These are phyloP conservation scores for Drosophila fuyamai DNA, from an alignment of 1,140 invertebrate genomes.

Conservation along the genomic window DNA sequence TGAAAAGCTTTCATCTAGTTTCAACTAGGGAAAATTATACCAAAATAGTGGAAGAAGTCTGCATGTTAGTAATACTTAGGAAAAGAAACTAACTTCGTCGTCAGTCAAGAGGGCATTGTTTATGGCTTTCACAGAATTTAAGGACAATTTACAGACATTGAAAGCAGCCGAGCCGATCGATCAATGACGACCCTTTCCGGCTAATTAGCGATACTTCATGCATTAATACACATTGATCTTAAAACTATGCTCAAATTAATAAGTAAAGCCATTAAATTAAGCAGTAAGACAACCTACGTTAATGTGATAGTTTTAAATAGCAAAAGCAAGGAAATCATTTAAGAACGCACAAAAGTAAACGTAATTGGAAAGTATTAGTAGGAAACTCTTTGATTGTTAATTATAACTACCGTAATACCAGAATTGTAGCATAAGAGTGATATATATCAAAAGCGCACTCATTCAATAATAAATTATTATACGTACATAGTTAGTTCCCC, in stretches of 20 bases:
- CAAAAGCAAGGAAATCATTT: conserved; percentile 9
- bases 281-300: conserved; percentile 12
- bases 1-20: conserved; percentile 29
- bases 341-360: not conserved
- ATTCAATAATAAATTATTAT: conserved; percentile 16
- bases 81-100: conserved; percentile 18
- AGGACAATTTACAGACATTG: conserved; percentile 11
- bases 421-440: conserved; percentile 3
- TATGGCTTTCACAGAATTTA: conserved; percentile 24
- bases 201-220: not conserved
- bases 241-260: conserved; percentile 32
- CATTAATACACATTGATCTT: conserved; percentile 18
- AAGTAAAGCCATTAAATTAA: conserved; percentile 9
- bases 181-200: conserved; percentile 1
- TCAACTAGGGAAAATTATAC: conserved; percentile 33
- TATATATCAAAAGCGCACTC: conserved; percentile 13
- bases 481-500: conserved; percentile 7
- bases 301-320: conserved; percentile 23
- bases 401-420: conserved; percentile 18
- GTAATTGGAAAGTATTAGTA: conserved; percentile 49
- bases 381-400: conserved; percentile 19
- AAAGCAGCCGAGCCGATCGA: conserved; percentile 12
- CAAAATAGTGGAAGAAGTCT: conserved; percentile 42
- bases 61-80: conserved; percentile 26
- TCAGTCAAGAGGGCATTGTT: conserved; percentile 7